Percentiles rank a stretch among this genome's conserved stretches.
Conservation (phyloP, 2,888 invertebrate genomes). For the Apodemia hepburni region DNA sequence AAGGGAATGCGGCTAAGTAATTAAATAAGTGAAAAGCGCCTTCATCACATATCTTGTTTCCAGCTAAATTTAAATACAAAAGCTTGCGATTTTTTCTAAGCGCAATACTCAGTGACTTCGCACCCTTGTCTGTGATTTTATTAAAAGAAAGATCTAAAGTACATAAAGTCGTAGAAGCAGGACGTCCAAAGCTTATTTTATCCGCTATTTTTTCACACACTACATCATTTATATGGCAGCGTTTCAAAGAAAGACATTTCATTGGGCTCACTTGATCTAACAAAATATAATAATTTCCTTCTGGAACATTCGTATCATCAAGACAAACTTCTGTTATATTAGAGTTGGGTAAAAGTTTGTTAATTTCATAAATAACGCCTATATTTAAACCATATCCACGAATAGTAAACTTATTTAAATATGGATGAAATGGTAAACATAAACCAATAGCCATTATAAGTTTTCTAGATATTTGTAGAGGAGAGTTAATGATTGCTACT, state of each 20-base stretch:
- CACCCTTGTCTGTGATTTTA: conserved; percentile 45
- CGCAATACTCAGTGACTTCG: conserved; percentile 38
- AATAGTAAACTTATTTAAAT: conserved; percentile 41
- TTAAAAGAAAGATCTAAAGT: conserved; percentile 48
- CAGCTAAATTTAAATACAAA: conserved; percentile 47
- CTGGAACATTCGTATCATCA: conserved; percentile 42
- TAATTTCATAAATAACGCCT: conserved; percentile 32
- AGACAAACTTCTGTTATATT: conserved; percentile 50
- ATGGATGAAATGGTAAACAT: conserved; percentile 45
- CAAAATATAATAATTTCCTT: conserved; percentile 45
- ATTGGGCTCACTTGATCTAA: conserved; percentile 26
- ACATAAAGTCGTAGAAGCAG: conserved; percentile 37
- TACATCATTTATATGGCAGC: conserved; percentile 44
- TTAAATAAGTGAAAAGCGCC: conserved; percentile 43
- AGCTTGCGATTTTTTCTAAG: conserved; percentile 47
- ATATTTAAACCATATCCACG: conserved; percentile 36
- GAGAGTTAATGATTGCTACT: conserved; percentile 38
- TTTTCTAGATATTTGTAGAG: conserved; percentile 28
- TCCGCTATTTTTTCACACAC: conserved; percentile 39
- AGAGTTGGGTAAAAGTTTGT: conserved; percentile 33
- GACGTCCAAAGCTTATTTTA: conserved; percentile 31
- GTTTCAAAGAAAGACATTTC: conserved; percentile 45
- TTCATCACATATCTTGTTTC: conserved; percentile 44
- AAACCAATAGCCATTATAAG: conserved; percentile 43
- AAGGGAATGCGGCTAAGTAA: conserved; percentile 40